phyloP scores from a whole-genome alignment of 2,113 vertebrate genomes.

The Tyto alba region DNA sequence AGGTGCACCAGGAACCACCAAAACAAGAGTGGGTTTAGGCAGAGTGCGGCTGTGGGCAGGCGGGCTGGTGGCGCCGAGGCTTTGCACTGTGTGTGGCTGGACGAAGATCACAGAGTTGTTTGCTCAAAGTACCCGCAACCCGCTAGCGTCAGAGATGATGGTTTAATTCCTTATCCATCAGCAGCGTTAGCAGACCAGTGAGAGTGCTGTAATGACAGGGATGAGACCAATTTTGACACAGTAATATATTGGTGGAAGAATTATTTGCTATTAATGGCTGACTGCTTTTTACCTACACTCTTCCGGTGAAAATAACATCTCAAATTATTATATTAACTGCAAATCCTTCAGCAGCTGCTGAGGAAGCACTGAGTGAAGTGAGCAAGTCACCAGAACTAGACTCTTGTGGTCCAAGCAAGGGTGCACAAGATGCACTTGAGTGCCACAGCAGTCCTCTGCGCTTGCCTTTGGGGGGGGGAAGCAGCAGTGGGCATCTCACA shows the following conservation, averaged over 20 bases:
- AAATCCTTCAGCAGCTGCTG: not conserved
- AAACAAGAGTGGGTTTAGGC: not conserved
- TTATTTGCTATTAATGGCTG: not conserved
- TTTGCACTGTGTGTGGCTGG: not conserved
- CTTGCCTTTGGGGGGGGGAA: too few species aligned
- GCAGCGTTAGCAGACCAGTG: not conserved
- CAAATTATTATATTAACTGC: not conserved
- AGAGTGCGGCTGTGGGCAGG: fast-evolving
- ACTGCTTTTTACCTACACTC: not conserved
- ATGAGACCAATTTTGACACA: not conserved
- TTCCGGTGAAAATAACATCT: not conserved
- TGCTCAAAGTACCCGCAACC: fast-evolving
- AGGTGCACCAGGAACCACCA: not conserved
- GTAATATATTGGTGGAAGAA: not conserved
- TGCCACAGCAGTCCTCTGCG: fast-evolving
- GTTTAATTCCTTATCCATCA: not conserved
- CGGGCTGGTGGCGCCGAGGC: not conserved
- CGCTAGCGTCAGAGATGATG: not conserved
- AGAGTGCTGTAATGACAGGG: slow-evolving; percentile 6
- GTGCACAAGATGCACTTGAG: not conserved
- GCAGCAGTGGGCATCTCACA: not conserved
- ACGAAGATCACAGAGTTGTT: not conserved
- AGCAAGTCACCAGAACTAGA: not conserved
- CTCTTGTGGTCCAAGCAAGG: not conserved
- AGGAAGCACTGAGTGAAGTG: not conserved